Percentiles rank a stretch among this genome's conserved stretches.
Conservation (phyloP, 2,113 vertebrate genomes). For the Spermophilus dauricus region DNA sequence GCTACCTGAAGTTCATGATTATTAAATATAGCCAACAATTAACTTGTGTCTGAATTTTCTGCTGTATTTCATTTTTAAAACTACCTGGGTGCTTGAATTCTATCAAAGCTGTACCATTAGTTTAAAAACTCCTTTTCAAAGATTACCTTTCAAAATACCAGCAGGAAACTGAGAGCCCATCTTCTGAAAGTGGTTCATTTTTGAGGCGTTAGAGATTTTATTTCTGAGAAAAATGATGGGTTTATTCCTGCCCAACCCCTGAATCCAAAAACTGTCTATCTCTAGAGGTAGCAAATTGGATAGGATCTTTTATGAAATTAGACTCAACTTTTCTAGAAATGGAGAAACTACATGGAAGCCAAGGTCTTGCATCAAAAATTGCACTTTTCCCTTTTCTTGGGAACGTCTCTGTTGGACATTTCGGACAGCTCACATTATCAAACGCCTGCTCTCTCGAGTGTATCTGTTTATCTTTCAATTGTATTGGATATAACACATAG, state of each 20-base stretch:
- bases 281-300: background rate
- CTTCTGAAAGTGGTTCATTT: background rate
- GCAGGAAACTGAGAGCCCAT: background rate
- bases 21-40: background rate
- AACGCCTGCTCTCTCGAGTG: background rate
- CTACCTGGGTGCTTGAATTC: background rate
- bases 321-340: constrained; percentile 15
- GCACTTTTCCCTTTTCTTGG: background rate
- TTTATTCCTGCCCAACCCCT: background rate
- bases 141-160: background rate
- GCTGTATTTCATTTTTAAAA: constrained; percentile 31
- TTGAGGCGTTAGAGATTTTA: constrained; percentile 1
- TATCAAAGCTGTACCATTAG: background rate
- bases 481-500: background rate
- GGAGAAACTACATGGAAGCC: background rate
- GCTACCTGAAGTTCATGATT: background rate
- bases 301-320: background rate
- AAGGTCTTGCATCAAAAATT: background rate
- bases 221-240: constrained; percentile 13
- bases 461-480: constrained; percentile 43
- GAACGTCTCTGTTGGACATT: background rate
- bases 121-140: background rate
- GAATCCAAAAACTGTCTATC: background rate
- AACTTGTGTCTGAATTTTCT: background rate
- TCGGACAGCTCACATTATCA: constrained; percentile 27